Evolutionary conservation across 2,113 vertebrate species (phyloP), one percentile per base, ranked within the genome.

Genomic region (Calidris pygmaea): DNA sequence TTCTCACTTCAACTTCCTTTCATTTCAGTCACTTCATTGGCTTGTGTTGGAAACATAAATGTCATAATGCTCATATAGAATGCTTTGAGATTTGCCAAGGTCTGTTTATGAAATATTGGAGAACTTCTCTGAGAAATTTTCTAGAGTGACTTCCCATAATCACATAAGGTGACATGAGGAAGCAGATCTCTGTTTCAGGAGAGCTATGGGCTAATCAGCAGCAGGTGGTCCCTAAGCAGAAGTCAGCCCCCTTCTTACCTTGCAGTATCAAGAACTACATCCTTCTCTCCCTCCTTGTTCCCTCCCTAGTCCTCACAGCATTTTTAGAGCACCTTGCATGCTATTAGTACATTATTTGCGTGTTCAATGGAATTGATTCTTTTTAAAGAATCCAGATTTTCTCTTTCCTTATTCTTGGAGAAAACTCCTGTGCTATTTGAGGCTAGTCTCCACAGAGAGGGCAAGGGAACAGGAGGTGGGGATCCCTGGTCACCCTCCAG

Each of bases 11-110:
- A n/a, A 30, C 10, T 70, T 60, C 4, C 37, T 43, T 82, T 71
- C 18, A 10, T 66, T 71, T 71, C 60, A 55, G 10, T 60, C 16
- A 78, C 27, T 78, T 77, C n/a, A 75, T 8, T 34, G 37, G n/a
- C 58, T 26, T 62, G 3, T 43, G 6, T 35, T 55, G n/a, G 67
- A 80, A 78, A 71, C 6, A 3, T 80, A 77, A 81, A 0, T 0
- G 35, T 47, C 43, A 56, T 11, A 87, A 56, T 32, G 26, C 3
- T 32, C 45, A 4, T 19, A 27, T 2, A 60, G 37, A 76, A 32
- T n/a, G 17, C 53, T 76, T 52, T 68, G 53, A 77, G 32, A 45
- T 70, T 77, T 73, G 52, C 11, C 12, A 62, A 10, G 16, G 26
- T 14, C 41, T 63, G 16, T 24, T 53, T 77, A 60, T 26, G 19